Percentiles rank a stretch among this genome's conserved stretches.
Conservation (phyloP, 2,888 invertebrate species). For the Xestobium rufovillosum region DNA sequence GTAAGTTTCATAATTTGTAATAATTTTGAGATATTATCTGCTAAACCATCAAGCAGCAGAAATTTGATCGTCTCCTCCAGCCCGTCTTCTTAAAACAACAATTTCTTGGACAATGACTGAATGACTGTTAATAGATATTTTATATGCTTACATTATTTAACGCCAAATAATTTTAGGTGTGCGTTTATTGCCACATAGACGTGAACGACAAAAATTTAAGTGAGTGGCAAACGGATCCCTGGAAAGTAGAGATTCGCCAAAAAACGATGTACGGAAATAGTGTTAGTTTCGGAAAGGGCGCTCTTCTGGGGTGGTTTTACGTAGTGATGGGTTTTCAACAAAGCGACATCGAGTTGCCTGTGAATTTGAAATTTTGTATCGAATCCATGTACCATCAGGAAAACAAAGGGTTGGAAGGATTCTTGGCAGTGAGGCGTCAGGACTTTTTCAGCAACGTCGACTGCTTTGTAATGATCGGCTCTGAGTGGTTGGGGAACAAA, state of each 20-base stretch:
- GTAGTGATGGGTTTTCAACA: slow-evolving; percentile 38
- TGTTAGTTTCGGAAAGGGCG: slow-evolving; percentile 41
- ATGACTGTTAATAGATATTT: no score
- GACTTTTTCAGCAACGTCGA: slow-evolving; percentile 39
- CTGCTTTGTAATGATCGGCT: slow-evolving; percentile 39
- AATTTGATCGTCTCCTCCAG: no score
- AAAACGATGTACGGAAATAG: slow-evolving; percentile 41
- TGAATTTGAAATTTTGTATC: slow-evolving; percentile 43
- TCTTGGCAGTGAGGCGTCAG: slow-evolving; percentile 34
- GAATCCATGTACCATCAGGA: slow-evolving; percentile 41
- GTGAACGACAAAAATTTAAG: slow-evolving; percentile 36
- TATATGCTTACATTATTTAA: not conserved
- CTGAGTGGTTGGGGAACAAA: slow-evolving; percentile 43
- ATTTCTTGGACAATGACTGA: no score
- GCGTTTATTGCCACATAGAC: slow-evolving; percentile 41
- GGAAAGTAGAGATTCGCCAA: slow-evolving; percentile 36
- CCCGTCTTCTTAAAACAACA: no score
- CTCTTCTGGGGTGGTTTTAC: slow-evolving; percentile 42
- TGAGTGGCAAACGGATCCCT: slow-evolving; percentile 41
- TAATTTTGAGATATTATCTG: no score
- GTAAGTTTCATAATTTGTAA: no score
- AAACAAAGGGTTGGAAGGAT: slow-evolving; percentile 38
- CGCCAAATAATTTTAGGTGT: slow-evolving; percentile 32
- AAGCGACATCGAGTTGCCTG: slow-evolving; percentile 37
- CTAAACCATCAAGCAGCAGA: no score